Percentiles rank a stretch among this genome's conserved stretches.
These are phyloP conservation scores for Mesitornis unicolor DNA, from an alignment of 2,113 vertebrate genomes.

Conservation along the genomic window DNA sequence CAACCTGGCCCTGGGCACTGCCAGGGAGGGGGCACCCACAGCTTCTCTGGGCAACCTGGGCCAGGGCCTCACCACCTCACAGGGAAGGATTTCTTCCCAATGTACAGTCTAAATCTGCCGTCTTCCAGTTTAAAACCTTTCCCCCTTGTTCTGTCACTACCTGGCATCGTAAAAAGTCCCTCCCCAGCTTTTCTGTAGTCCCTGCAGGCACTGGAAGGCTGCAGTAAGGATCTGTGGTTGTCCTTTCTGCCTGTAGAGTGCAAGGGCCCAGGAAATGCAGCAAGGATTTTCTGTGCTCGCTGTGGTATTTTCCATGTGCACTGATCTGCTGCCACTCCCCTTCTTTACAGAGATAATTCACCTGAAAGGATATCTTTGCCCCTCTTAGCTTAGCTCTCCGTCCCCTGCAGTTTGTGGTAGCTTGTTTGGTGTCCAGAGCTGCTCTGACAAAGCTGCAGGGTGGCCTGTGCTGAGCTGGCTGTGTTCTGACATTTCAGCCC, in stretches of 20 bases:
- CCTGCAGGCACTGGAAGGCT: too few relatives aligned
- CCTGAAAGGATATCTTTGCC: fast-evolving
- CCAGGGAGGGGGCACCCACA: too few relatives aligned
- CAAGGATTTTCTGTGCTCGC: not conserved
- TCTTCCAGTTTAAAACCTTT: too few relatives aligned
- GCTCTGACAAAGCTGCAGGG: not conserved
- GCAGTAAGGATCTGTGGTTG: not conserved
- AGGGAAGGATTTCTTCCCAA: too few relatives aligned
- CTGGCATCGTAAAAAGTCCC: too few relatives aligned
- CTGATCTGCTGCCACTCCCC: not conserved
- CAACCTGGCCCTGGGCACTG: too few relatives aligned
- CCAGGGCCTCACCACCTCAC: too few relatives aligned
- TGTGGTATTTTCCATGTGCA: not conserved
- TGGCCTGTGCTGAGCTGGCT: not conserved
- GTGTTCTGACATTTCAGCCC: not conserved
- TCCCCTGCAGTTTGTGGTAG: fast-evolving
- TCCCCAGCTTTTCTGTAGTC: too few relatives aligned
- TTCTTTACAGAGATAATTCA: not conserved
- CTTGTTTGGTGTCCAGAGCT: not conserved
- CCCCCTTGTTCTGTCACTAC: too few relatives aligned
- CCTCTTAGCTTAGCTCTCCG: not conserved
- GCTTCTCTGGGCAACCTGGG: too few relatives aligned
- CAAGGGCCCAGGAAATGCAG: not conserved
- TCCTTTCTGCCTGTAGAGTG: not conserved
- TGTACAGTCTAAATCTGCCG: too few relatives aligned